Conservation (phyloP, 64 coral and sea anemone species). For the Stichodactyla helianthus region DNA sequence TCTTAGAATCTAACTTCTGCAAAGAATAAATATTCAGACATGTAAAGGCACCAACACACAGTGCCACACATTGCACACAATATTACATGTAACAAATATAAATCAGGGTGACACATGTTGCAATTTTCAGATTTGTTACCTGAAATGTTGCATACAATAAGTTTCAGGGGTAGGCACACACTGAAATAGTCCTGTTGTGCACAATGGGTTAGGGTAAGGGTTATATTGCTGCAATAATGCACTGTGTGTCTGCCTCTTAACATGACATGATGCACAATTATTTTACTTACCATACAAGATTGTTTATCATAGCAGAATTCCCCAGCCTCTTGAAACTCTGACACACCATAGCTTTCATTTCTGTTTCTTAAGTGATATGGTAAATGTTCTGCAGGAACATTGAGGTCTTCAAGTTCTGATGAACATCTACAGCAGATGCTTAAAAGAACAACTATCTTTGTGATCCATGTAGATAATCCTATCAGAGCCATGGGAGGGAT, state of each 20-base stretch:
- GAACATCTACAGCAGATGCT: neutral
- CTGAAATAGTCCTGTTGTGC: too few species aligned
- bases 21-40: neutral
- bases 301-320: slow-evolving; percentile 9
- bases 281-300: neutral
- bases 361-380: neutral
- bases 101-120: too few species aligned
- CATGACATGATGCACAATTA: neutral
- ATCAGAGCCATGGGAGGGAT: neutral
- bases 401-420: neutral
- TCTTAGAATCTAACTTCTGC: slow-evolving; percentile 8
- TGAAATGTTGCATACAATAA: too few species aligned
- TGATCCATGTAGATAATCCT: neutral
- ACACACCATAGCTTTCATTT: neutral
- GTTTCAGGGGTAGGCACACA: too few species aligned
- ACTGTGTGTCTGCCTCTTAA: too few species aligned
- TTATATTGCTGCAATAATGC: too few species aligned
- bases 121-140: too few species aligned
- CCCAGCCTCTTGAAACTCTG: neutral
- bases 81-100: neutral
- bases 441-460: neutral
- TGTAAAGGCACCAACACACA: neutral
- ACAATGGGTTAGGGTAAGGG: too few species aligned
- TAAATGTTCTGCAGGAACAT: neutral
- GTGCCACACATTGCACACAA: neutral